Base-by-base conservation (phyloP, 2,888 invertebrate genomes). In the Schizaphis graminum region DNA sequence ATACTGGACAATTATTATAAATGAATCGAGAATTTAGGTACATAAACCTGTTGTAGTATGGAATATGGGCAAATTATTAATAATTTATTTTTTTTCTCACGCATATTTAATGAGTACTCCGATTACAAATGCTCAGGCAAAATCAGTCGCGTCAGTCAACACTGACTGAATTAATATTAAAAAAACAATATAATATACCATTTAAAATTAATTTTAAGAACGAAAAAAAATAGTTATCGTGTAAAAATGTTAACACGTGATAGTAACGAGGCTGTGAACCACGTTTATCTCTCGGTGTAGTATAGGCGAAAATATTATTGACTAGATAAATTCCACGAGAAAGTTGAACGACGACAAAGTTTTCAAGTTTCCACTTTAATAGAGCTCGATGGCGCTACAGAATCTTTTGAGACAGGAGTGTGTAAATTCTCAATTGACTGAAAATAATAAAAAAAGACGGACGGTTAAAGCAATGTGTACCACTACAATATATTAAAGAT, bases 311-410 rank as follows among this genome's bases (percentile, higher is more conserved):
- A 35, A 28, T 56, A 44, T 47, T 85, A 49, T 90, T 94, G 94
- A 94, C 94, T 94, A 94, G 94, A 94, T 61, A 49, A 57, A 61
- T 67, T 90, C 41, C 41, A 87, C 16, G 47, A 85, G n/a, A 93
- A 44, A 84, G 91, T 90, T 28, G 7, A n/a, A 77, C 53, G 35
- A 77, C 53, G 21, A 57, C 47, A 35, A 67, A 89, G 53, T 90
- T 85, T 44, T 94, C 94, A 94, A 86, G 67, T 91, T 86, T 94
- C 94, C 90, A 94, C 94, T 94, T 94, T 91, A 13, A 94, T 94
- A 49, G 94, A 94, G 49, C 86, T 94, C 1, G 94, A 94, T 5
- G 90, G 85, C 3, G 94, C 61, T 44, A 94, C 61, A 28, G 94
- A 87, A 53, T 94, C 94, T 53, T 89, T 86, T 24, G 94, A 86